phyloP scores from a whole-genome alignment of 2,113 vertebrate genomes.

The Perca schrenkii region DNA sequence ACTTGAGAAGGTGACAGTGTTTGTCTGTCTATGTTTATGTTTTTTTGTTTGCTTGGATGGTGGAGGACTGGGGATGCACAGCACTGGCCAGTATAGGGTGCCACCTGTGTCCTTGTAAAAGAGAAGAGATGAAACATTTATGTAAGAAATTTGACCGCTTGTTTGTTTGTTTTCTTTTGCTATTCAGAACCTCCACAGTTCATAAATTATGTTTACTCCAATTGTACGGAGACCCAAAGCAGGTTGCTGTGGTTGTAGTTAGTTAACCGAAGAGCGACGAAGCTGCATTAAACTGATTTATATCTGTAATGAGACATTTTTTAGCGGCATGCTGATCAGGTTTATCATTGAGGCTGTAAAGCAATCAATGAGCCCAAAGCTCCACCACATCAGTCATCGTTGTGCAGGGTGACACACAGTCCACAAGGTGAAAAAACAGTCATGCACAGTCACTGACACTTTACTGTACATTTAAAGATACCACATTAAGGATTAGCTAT shows the following conservation, averaged over 20 bases:
- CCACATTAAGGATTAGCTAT: constrained; percentile 15
- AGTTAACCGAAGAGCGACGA: constrained; percentile 10
- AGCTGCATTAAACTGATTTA: constrained; percentile 55
- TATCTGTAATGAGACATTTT: constrained; percentile 38
- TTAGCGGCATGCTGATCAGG: constrained; percentile 36
- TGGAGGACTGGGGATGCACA: constrained; percentile 47
- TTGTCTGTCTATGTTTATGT: constrained; percentile 36
- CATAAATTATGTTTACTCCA: constrained; percentile 40
- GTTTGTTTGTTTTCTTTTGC: constrained; percentile 46
- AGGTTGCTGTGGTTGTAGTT: not conserved
- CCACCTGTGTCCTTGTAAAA: constrained; percentile 76
- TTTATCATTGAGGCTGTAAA: constrained; percentile 51
- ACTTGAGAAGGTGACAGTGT: constrained; percentile 3
- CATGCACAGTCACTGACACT: constrained; percentile 12
- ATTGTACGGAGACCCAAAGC: not conserved
- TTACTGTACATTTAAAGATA: constrained; percentile 17
- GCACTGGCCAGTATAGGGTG: constrained; percentile 49
- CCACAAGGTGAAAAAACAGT: constrained; percentile 42
- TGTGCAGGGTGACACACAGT: constrained; percentile 7
- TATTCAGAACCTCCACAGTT: constrained; percentile 38
- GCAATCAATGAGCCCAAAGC: constrained; percentile 49
- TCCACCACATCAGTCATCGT: constrained; percentile 47
- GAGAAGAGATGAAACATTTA: constrained; percentile 78
- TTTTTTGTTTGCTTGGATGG: constrained; percentile 45
- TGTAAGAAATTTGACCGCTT: constrained; percentile 68